A percentile compares a stretch with the other conserved stretches of the same genome.
Conservation (phyloP, 2,888 invertebrate species). For the Paralinhomoeus sp. region DNA sequence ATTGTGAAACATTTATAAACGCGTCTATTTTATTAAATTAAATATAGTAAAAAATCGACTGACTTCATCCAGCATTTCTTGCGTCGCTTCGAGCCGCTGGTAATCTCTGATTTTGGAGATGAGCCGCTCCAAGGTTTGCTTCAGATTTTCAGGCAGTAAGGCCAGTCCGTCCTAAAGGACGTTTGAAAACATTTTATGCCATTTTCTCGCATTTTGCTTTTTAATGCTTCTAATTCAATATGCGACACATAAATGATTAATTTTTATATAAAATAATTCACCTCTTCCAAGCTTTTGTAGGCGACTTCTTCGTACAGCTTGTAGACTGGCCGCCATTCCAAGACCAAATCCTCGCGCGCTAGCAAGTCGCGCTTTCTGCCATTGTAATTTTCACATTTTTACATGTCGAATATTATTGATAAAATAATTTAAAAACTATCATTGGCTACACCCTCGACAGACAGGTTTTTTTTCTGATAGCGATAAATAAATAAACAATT, state of each 20-base stretch:
- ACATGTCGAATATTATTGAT: background rate
- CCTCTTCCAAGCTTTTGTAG: slow-evolving; percentile 13
- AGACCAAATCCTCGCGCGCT: slow-evolving; percentile 49
- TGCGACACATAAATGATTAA: no score
- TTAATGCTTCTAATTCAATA: no score
- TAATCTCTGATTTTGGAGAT: slow-evolving; percentile 32
- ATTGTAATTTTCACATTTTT: background rate
- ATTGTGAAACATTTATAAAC: background rate
- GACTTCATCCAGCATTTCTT: slow-evolving; percentile 55
- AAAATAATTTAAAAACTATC: background rate
- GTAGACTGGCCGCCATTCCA: slow-evolving; percentile 67
- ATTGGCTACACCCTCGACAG: no score
- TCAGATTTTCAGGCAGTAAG: slow-evolving; percentile 25
- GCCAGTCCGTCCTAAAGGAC: slow-evolving; percentile 21
- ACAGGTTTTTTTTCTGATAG: no score
- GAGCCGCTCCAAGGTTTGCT: slow-evolving; percentile 24
- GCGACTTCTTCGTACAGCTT: slow-evolving; percentile 32
- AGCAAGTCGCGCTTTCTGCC: slow-evolving; percentile 50
- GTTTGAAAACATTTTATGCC: no score
- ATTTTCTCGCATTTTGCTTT: no score
- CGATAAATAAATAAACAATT: background rate
- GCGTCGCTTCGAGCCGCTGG: slow-evolving; percentile 47
- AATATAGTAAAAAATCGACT: background rate
- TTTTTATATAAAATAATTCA: background rate
- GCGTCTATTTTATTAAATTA: background rate